Base-by-base conservation (phyloP, 2,113 vertebrate species). In the Octodon degus region DNA sequence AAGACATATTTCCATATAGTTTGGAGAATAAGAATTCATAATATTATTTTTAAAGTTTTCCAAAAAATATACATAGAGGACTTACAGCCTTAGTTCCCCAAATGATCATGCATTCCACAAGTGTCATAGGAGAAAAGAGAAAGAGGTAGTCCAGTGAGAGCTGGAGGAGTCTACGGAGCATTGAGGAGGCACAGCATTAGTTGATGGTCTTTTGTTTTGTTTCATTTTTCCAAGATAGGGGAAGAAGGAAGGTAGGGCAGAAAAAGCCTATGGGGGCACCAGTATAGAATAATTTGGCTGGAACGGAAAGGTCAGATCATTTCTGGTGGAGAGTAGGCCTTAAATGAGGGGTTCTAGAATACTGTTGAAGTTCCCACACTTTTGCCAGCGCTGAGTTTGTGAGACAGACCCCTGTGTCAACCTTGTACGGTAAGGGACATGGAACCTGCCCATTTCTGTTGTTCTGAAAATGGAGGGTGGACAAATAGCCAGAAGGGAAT, bases 11-110 rank as follows among this genome's bases (percentile, higher is more conserved):
- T 93, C 24, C 85, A 62, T 70, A 37, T 89, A n/a, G 1, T 13
- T 85, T 87, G 27, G 55, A 83, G 13, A 87, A 87, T 84, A 95
- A 94, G 14, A 94, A 74, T 17, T 74, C 34, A 86, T 32, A 94
- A 79, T 86, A 86, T 72, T 86, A 63, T 82, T 81, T 96, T 80
- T 30, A 53, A 82, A 91, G n/a, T 62, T 72, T 43, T 60, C 60
- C 77, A 90, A 76, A 76, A 86, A 94, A 72, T 19, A 77, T 37
- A 43, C 5, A 32, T 2, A 4, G 50, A 89, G 55, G 22, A 32
- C 6, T 74, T 84, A 47, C 32, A 88, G 37, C 67, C 27, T 37
- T 34, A 85, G 89, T 47, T 72, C 50, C 24, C 58, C 25, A 94
- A 93, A 37, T n/a, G 25, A 34, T 67, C 83, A 40, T 27, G 60